These are phyloP conservation scores for Ectemnius lituratus DNA, from an alignment of 2,888 invertebrate genomes.

Conservation along the genomic window DNA sequence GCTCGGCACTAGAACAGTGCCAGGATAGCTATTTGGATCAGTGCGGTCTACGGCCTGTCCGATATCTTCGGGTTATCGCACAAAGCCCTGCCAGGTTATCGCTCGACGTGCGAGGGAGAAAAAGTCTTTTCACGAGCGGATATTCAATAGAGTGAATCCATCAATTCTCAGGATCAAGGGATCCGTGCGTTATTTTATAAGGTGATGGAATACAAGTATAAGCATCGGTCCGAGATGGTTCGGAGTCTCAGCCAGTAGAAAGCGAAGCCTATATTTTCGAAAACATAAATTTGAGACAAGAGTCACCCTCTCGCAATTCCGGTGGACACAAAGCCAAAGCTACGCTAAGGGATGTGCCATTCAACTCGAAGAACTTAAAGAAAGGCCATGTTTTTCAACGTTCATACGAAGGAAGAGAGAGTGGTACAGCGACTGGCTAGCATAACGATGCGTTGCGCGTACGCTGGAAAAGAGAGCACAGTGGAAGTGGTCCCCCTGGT, in stretches of 20 bases:
- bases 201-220: slow-evolving; percentile 40
- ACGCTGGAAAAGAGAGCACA: slow-evolving; percentile 17
- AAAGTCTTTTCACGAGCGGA: slow-evolving; percentile 61
- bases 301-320: background rate
- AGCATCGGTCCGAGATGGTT: slow-evolving; percentile 7
- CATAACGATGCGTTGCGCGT: slow-evolving; percentile 11
- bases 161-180: slow-evolving; percentile 62
- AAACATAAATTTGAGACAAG: slow-evolving; percentile 28
- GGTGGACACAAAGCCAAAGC: background rate
- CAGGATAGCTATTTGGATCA: background rate
- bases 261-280: slow-evolving; percentile 17
- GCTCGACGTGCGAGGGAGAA: slow-evolving; percentile 35
- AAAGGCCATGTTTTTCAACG: background rate
- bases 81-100: slow-evolving; percentile 43
- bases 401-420: background rate
- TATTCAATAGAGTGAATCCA: slow-evolving; percentile 67
- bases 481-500: slow-evolving; percentile 34
- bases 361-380: background rate
- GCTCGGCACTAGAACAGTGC: background rate
- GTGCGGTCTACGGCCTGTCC: slow-evolving; percentile 1
- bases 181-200: slow-evolving; percentile 48
- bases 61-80: slow-evolving; percentile 24
- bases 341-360: background rate
- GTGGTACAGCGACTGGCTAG: background rate
- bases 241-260: background rate